Conservation (phyloP, 1,140 invertebrate species). For the Saccostrea glomerata region DNA sequence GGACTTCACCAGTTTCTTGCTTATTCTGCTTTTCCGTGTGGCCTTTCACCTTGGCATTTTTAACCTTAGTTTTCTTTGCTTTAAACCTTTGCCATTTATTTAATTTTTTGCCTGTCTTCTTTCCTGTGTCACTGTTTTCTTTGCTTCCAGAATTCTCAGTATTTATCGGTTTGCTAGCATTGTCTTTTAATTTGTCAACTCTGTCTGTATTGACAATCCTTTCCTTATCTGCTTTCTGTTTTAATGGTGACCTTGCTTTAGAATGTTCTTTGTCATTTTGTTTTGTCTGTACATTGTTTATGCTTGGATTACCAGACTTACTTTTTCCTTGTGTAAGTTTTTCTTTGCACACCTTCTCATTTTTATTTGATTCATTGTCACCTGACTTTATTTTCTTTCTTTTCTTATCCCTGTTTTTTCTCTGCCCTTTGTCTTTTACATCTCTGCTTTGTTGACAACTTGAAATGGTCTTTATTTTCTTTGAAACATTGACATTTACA, state of each 20-base stretch:
- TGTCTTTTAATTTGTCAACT: background rate
- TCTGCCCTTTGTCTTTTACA: background rate
- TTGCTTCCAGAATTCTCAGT: background rate
- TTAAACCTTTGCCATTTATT: constrained; percentile 20
- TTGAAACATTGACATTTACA: background rate
- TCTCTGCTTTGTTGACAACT: background rate
- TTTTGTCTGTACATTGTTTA: background rate
- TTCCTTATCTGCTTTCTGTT: background rate
- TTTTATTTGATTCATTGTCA: background rate
- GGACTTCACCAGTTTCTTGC: background rate
- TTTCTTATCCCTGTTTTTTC: background rate
- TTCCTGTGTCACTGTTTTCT: background rate
- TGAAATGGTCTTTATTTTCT: background rate
- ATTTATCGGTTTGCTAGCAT: background rate
- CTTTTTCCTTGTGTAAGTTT: background rate
- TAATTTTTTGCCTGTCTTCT: constrained; percentile 1
- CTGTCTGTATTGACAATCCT: background rate
- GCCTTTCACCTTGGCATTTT: background rate
- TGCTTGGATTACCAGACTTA: too few relatives aligned
- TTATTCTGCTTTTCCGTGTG: background rate
- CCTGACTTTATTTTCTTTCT: background rate
- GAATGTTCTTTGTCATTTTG: background rate
- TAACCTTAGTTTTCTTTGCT: background rate
- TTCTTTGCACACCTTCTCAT: background rate
- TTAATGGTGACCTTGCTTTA: background rate